Conservation (phyloP, 2,797 vertebrate species). For the Otolemur crassicaudatus region DNA sequence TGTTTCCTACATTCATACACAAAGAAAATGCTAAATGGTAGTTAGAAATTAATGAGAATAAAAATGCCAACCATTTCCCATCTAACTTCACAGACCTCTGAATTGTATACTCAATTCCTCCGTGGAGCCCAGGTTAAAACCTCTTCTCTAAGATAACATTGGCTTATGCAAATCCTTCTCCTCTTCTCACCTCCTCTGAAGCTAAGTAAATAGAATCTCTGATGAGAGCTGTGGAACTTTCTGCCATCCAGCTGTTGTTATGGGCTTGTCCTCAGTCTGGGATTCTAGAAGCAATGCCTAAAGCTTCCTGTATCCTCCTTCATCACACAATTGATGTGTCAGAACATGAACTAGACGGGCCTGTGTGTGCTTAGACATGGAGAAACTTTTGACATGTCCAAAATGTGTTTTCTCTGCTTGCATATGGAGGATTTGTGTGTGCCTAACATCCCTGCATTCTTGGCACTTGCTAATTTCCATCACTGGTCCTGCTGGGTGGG, state of each 20-base stretch:
- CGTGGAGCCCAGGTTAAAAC: background rate
- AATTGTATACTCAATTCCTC: background rate
- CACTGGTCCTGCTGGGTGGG: background rate
- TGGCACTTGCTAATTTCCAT: conserved; percentile 52
- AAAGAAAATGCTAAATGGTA: conserved; percentile 48
- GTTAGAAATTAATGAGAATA: background rate
- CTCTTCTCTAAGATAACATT: background rate
- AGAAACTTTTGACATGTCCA: conserved; percentile 1
- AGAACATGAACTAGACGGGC: background rate
- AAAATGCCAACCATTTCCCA: background rate
- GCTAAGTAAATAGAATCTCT: background rate
- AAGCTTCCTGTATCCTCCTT: background rate
- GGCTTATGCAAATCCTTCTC: background rate
- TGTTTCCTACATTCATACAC: conserved; percentile 32
- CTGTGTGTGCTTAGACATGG: background rate
- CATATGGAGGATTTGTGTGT: background rate
- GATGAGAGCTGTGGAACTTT: background rate
- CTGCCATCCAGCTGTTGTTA: background rate
- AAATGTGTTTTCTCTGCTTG: background rate
- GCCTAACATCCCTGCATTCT: background rate
- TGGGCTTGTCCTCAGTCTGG: background rate
- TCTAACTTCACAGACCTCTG: background rate
- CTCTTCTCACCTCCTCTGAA: background rate
- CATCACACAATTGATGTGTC: background rate
- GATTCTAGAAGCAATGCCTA: background rate